phyloP scores from a whole-genome alignment of 92 coral and sea anemone genomes.

The Palythoa grandiflora region DNA sequence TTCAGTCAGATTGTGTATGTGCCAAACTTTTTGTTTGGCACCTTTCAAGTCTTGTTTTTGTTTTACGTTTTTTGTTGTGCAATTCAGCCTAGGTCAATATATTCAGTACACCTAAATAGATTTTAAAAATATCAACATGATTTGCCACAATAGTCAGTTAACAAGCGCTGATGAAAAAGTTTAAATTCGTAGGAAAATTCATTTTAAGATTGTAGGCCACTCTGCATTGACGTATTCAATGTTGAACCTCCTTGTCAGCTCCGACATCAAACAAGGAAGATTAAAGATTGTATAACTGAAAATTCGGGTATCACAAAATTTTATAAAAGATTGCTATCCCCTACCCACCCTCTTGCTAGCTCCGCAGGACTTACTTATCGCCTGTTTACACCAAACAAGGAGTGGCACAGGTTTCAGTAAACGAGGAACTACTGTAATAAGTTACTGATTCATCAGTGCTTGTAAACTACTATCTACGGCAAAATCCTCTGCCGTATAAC shows the following conservation, averaged over 20 bases:
- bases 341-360: conserved; percentile 5
- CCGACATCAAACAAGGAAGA: background rate
- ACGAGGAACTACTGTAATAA: background rate
- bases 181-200: no score
- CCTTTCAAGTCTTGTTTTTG: no score
- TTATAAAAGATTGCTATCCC: background rate
- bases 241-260: background rate
- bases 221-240: background rate
- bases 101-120: no score
- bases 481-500: conserved; percentile 28
- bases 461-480: conserved; percentile 42
- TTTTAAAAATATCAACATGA: no score
- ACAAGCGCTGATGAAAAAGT: no score
- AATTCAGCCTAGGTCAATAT: no score
- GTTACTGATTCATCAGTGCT: conserved; percentile 28
- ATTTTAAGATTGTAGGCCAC: background rate
- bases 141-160: no score
- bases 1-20: no score
- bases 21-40: no score
- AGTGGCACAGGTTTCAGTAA: background rate
- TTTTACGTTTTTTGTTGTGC: no score
- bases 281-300: background rate
- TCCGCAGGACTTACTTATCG: conserved; percentile 19
- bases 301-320: background rate
- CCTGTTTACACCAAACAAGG: conserved; percentile 7